A percentile compares a stretch with the other conserved stretches of the same genome.
Evolutionary conservation across 2,797 vertebrate species (phyloP).

Genomic region (Macropus fuliginosus): DNA sequence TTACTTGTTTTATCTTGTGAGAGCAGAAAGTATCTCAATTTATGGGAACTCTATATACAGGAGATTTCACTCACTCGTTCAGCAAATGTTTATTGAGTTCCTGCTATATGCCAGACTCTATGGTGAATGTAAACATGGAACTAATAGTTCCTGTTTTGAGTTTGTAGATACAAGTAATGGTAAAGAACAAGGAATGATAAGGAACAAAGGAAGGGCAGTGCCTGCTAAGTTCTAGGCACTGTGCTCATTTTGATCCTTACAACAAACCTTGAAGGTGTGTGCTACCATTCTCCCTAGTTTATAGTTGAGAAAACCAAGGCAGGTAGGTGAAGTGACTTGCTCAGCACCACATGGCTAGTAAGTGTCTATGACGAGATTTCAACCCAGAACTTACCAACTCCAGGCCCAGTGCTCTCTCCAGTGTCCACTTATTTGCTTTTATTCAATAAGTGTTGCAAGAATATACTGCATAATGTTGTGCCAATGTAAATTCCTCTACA

Average conservation of each 20-base stretch:
- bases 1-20: slow-evolving; percentile 22
- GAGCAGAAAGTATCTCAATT: neutral
- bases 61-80: neutral
- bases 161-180: neutral
- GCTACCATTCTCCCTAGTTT: neutral
- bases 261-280: neutral
- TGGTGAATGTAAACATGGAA: neutral
- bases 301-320: neutral
- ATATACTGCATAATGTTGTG: neutral
- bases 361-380: neutral
- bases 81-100: neutral
- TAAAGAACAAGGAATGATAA: neutral
- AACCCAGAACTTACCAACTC: neutral
- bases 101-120: neutral
- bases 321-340: neutral
- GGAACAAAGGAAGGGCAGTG: neutral
- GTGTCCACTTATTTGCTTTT: neutral
- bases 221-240: neutral
- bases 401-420: neutral
- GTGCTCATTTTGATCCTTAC: neutral
- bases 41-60: neutral
- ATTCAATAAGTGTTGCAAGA: neutral
- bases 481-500: neutral
- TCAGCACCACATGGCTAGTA: neutral
- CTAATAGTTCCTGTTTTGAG: neutral